Base-by-base conservation (phyloP, 2,888 invertebrate species). In the Eupithecia subfuscata region DNA sequence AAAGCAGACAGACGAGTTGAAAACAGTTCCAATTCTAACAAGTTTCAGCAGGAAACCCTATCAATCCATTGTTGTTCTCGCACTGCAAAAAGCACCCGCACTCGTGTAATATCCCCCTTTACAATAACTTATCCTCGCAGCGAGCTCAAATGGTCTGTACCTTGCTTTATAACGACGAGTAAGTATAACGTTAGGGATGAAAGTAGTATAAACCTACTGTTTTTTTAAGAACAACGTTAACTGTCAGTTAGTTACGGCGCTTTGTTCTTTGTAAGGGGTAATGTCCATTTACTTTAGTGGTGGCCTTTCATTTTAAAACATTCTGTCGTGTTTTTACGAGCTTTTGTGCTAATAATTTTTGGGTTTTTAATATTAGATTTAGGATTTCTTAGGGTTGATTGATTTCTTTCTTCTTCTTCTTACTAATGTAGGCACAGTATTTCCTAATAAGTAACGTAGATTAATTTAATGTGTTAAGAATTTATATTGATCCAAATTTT, bases 81-180 rank as follows among this genome's bases (percentile, higher is more conserved):
- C 22, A 22, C n/a, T 67, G 69, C 30, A 71, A 71, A 72, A 77
- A 72, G 22, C 22, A 68, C 60, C 52, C 63, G 40, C 12, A 48
- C 73, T 72, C 71, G 67, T 79, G 76, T 79, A 85, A 82, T 83
- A 84, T 85, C 85, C 85, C 65, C 84, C 80, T 81, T 84, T 84
- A 86, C 85, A 88, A 88, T 88, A 90, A 87, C 87, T 88, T 89
- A 86, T 82, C 84, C 86, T 82, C 78, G 85, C 83, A 84, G 82
- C 82, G 84, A 79, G 86, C 85, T 87, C 88, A 86, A 90, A 90
- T 89, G 88, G 88, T 83, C 84, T 88, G 88, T 85, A 86, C 82
- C 83, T 82, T 87, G 83, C 85, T 90, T 87, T 90, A 87, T 90
- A 90, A 89, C 87, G 86, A 86, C 85, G 83, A 81, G 84, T 86